These are phyloP conservation scores for Pantherophis vulpinus DNA, from an alignment of 2,797 vertebrate genomes.

Conservation along the genomic window DNA sequence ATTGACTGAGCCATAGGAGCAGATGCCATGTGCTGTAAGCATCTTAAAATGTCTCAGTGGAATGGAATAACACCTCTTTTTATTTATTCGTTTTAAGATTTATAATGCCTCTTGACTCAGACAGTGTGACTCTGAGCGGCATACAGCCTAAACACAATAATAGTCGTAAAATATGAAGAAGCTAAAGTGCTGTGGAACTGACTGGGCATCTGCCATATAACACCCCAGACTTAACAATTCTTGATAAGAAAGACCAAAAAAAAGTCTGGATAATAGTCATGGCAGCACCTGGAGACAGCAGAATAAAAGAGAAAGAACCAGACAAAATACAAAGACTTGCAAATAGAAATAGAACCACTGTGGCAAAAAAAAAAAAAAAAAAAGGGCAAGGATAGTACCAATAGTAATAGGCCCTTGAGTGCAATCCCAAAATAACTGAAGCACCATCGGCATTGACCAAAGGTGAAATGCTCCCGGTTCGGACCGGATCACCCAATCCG, in stretches of 20 bases:
- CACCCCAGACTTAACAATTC: not conserved
- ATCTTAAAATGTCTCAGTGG: not conserved
- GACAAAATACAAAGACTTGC: not conserved
- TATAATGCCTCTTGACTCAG: not conserved
- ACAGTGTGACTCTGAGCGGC: not conserved
- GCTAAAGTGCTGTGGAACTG: not conserved
- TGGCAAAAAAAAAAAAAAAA: not conserved
- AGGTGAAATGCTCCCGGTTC: no score
- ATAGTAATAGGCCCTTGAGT: not conserved
- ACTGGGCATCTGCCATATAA: not conserved
- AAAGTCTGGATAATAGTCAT: not conserved
- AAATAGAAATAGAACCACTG: not conserved
- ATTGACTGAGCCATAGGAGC: not conserved
- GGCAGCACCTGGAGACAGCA: not conserved
- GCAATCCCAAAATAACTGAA: not conserved
- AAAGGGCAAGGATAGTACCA: not conserved
- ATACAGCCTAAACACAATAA: not conserved
- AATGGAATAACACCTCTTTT: not conserved
- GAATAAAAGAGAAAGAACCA: not conserved
- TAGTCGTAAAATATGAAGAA: not conserved
- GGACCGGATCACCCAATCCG: no score
- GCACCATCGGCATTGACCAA: not conserved
- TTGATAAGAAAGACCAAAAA: not conserved
- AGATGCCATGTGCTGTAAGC: not conserved
- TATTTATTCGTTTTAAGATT: not conserved